Conservation (phyloP, 2,888 invertebrate genomes). For the Thelaira solivaga region DNA sequence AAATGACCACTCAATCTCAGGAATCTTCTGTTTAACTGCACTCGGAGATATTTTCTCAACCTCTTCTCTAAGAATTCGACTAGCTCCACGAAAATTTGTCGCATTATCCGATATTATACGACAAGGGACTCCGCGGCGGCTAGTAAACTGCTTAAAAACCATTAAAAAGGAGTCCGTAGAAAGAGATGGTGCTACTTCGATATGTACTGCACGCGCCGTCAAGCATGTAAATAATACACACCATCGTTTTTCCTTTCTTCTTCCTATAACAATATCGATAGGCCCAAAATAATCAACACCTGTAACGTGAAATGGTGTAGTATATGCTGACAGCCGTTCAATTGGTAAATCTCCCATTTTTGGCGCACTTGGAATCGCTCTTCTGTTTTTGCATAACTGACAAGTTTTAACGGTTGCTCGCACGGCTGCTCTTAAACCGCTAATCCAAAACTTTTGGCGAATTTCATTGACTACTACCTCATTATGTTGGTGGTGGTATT, state of each 20-base stretch:
- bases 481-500: no score
- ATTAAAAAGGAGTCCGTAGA: constrained; percentile 53
- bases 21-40: no score
- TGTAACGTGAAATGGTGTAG: no score
- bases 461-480: no score
- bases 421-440: no score
- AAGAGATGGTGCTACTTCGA: constrained; percentile 30
- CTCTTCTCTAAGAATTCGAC: no score
- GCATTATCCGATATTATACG: constrained; percentile 51
- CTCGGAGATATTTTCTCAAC: no score
- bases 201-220: constrained; percentile 39
- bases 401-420: no score
- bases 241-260: constrained; percentile 44
- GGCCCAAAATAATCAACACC: constrained; percentile 55
- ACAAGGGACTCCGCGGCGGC: constrained; percentile 31
- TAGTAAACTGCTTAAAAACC: constrained; percentile 42
- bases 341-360: constrained; percentile 34
- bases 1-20: constrained; percentile 28
- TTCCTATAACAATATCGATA: constrained; percentile 25
- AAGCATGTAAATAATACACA: constrained; percentile 53
- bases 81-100: constrained; percentile 56
- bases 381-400: no score
- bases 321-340: constrained; percentile 21
- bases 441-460: no score
- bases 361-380: no score